A percentile compares a stretch with the other conserved stretches of the same genome.
These are phyloP conservation scores for Callyntrura guangdongensis DNA, from an alignment of 2,888 invertebrate species.

Conservation along the genomic window DNA sequence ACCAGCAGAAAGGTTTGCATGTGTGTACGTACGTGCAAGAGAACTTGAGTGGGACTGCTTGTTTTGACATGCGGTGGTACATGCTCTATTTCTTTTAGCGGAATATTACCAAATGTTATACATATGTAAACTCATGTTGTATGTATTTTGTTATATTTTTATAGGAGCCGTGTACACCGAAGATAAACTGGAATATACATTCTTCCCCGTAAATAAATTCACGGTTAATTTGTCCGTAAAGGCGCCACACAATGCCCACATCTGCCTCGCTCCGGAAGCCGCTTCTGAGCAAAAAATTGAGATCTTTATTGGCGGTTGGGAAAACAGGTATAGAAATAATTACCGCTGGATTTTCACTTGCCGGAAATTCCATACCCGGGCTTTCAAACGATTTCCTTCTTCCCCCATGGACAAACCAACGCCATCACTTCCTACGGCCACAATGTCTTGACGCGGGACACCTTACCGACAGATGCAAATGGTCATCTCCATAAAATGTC, in stretches of 20 bases:
- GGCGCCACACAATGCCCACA: conserved; percentile 89
- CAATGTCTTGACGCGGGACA: no score
- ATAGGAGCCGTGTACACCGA: conserved; percentile 87
- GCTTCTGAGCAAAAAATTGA: conserved; percentile 89
- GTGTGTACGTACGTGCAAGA: neutral
- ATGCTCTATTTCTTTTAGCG: neutral
- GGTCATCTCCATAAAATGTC: no score
- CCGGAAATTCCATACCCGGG: no score
- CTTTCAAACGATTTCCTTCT: no score
- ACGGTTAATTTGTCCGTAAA: conserved; percentile 88
- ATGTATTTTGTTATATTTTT: conserved; percentile 51
- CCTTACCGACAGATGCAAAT: no score
- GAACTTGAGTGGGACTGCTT: neutral
- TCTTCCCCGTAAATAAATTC: conserved; percentile 88
- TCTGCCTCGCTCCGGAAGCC: conserved; percentile 88
- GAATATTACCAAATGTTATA: neutral
- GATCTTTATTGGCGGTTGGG: conserved; percentile 90
- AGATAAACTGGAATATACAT: conserved; percentile 88
- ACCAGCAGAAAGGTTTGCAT: conserved; percentile 4
- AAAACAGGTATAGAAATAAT: no score
- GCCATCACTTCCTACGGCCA: no score
- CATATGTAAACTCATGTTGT: neutral
- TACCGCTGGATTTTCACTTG: no score
- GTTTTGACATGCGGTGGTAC: neutral
- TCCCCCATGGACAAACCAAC: no score